Base-by-base conservation (phyloP, 2,113 vertebrate genomes). In the Petrocephalus microphthalmus region DNA sequence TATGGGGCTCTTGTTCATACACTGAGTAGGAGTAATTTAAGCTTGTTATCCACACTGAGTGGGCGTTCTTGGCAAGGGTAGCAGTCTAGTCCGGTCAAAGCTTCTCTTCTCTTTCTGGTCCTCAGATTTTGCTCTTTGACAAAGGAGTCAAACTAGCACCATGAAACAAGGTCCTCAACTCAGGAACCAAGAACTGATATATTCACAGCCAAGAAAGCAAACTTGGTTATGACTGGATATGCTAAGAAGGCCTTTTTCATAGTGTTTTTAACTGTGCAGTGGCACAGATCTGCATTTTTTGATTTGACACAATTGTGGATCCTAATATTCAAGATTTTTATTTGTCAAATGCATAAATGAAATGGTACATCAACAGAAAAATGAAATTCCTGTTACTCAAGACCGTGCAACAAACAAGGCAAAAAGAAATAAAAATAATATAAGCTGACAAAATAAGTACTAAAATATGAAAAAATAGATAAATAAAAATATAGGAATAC, bases 151-250 rank as follows among this genome's bases (percentile, higher is more conserved):
- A 45, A 47, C 17, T 33, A 42, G 19, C 37, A 42, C 20, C 78
- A 19, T 20, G 37, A 47, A 82, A 22, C 37, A 45, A 37, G 19
- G 33, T 22, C 78, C 37, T 47, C 15, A 19, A 37, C 37, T 22
- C 42, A 19, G 15, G 37, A 37, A 22, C 81, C 52, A 90, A 93
- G 86, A 88, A 83, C 15, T 78, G 83, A 84, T 92, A 93, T 82
- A 82, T 82, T 93, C 92, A 92, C 94, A 91, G 92, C 90, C 91
- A 92, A 91, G 91, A 87, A 60, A 90, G 85, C 88, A 81, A 71
- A 60, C 71, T 88, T 74, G 52, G 82, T 89, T 86, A 57, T 86
- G 78, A 6, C 37, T 82, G 8, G 25, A 11, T 13, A 67, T 29
- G 60, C 78, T 3, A 8, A 42, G 42, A 37, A 47, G 42, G 3